Evolutionary conservation across 2,113 vertebrate genomes (phyloP).

Genomic region (Diadophis punctatus): DNA sequence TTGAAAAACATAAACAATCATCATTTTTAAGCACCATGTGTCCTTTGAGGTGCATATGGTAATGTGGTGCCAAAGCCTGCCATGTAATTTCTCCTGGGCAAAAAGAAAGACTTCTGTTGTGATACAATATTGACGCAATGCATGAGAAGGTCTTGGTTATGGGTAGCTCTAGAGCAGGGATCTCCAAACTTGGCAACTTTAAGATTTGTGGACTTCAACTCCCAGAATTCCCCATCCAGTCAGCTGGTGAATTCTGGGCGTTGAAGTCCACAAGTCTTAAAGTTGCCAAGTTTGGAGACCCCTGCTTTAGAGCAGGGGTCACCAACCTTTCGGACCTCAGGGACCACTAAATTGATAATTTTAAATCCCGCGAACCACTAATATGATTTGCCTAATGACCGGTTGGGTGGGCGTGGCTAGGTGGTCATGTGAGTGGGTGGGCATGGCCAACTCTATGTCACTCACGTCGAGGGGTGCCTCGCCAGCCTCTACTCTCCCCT

Average conservation of each 20-base stretch:
- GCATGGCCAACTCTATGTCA: too few species aligned
- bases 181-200: not conserved
- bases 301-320: too few species aligned
- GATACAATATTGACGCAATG: not conserved
- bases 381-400: too few species aligned
- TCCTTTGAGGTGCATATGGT: not conserved
- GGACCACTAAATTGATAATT: too few species aligned
- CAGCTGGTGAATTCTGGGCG: not conserved
- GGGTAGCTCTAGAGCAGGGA: not conserved
- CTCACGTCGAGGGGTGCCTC: too few species aligned
- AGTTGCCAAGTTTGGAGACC: too few species aligned
- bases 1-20: not conserved
- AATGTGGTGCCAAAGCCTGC: not conserved
- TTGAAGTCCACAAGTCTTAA: not conserved
- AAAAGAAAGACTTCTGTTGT: not conserved
- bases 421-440: too few species aligned
- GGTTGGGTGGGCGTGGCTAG: too few species aligned
- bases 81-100: not conserved
- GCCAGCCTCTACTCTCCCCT: too few species aligned
- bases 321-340: too few species aligned
- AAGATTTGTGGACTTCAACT: not conserved
- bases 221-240: not conserved
- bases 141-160: not conserved
- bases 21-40: not conserved
- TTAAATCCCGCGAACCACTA: too few species aligned